Percentiles rank a stretch among this genome's conserved stretches.
phyloP scores from a whole-genome alignment of 2,797 vertebrate species.

The Hydrocynus forskahlii region DNA sequence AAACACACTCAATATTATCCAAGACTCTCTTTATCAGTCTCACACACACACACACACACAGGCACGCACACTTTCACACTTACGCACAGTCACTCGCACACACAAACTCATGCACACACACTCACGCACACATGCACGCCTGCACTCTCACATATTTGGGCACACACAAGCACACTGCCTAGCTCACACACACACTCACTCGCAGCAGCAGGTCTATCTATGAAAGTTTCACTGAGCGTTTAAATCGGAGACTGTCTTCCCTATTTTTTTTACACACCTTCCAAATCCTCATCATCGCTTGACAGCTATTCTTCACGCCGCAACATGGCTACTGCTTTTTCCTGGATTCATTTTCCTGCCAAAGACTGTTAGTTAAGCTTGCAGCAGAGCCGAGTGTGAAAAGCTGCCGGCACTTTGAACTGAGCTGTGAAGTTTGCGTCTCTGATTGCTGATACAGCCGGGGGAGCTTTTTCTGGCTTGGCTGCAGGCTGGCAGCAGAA shows the following conservation, averaged over 20 bases:
- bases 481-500: background rate
- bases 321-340: conserved; percentile 2
- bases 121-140: conserved; percentile 56
- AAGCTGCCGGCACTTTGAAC: conserved; percentile 27
- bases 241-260: conserved; percentile 36
- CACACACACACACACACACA: too few species aligned
- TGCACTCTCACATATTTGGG: conserved; percentile 71
- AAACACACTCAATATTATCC: background rate
- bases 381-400: background rate
- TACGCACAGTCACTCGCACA: too few species aligned
- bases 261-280: conserved; percentile 9
- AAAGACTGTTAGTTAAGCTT: conserved; percentile 4
- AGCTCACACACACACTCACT: background rate
- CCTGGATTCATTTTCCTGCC: conserved; percentile 17
- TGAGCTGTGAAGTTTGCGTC: conserved; percentile 23
- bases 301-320: conserved; percentile 27
- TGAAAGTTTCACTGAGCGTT: background rate
- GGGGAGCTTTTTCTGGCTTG: background rate
- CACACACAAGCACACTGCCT: background rate
- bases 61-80: too few species aligned
- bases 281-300: conserved; percentile 24
- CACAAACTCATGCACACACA: too few species aligned
- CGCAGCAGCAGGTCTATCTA: background rate
- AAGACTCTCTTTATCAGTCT: too few species aligned
- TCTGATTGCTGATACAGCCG: conserved; percentile 3